These are phyloP conservation scores for Anneissia japonica DNA, from an alignment of 35 echinoderm and acorn worm genomes.

Conservation along the genomic window DNA sequence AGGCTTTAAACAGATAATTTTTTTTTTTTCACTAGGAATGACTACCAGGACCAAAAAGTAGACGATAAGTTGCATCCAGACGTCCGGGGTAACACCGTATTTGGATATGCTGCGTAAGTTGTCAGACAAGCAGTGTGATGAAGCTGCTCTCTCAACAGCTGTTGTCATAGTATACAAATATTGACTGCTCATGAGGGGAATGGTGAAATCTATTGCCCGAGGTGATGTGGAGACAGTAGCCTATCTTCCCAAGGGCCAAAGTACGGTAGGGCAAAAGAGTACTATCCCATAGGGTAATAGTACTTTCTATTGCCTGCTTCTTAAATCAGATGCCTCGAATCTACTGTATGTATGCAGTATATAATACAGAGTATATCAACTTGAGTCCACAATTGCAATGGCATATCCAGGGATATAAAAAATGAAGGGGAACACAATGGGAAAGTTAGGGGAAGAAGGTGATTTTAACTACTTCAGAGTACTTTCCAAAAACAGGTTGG, in stretches of 20 bases:
- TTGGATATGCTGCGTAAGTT: slow-evolving; percentile 81
- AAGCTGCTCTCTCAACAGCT: neutral
- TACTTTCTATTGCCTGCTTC: no score
- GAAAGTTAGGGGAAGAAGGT: no score
- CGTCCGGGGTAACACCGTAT: slow-evolving; percentile 64
- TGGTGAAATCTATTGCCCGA: neutral
- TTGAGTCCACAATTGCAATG: no score
- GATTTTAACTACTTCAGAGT: no score
- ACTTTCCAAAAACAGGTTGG: no score
- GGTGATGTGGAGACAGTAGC: neutral
- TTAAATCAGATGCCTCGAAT: no score
- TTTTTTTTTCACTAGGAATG: slow-evolving; percentile 46
- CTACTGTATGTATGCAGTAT: no score
- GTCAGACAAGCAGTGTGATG: neutral
- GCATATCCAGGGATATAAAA: no score
- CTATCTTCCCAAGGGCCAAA: neutral
- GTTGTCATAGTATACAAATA: neutral
- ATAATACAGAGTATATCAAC: no score
- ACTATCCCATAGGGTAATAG: neutral
- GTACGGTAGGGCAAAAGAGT: neutral
- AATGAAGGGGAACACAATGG: no score
- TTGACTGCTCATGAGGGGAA: neutral
- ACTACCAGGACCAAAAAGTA: neutral
- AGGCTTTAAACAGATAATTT: no score
- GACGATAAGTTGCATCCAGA: slow-evolving; percentile 3